Conservation (phyloP, 2,797 vertebrate species). For the Myioborus melanocephalus region DNA sequence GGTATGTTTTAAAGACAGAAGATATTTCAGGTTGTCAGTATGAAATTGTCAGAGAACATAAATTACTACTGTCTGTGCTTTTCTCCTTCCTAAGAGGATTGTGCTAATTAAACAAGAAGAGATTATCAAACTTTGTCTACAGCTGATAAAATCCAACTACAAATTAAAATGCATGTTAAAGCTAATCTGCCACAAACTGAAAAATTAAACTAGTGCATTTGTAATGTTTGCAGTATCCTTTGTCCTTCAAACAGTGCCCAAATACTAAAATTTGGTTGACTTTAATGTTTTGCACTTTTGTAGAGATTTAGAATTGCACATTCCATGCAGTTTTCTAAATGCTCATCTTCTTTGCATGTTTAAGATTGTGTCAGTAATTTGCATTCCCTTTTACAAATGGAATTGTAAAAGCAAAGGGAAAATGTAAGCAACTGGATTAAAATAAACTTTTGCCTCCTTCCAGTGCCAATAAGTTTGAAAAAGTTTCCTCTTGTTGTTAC, state of each 20-base stretch:
- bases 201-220: slow-evolving; percentile 44
- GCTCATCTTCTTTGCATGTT: background rate
- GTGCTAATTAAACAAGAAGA: slow-evolving; percentile 74
- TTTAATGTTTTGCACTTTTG: background rate
- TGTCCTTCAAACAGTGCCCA: slow-evolving; percentile 35
- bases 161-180: slow-evolving; percentile 70
- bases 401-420: background rate
- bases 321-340: background rate
- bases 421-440: slow-evolving; percentile 44
- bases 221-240: slow-evolving; percentile 28
- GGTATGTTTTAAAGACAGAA: background rate
- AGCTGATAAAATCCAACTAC: slow-evolving; percentile 72
- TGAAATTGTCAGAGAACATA: slow-evolving; percentile 40
- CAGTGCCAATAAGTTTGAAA: slow-evolving; percentile 14
- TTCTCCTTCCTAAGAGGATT: slow-evolving; percentile 71
- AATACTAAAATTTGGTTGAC: background rate
- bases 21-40: slow-evolving; percentile 14
- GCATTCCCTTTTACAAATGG: slow-evolving; percentile 8
- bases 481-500: slow-evolving; percentile 30
- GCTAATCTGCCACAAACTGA: slow-evolving; percentile 59
- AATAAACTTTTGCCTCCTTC: slow-evolving; percentile 39
- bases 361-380: slow-evolving; percentile 30
- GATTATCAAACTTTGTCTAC: slow-evolving; percentile 74
- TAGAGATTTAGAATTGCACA: background rate
- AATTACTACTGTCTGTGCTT: slow-evolving; percentile 61